Base-by-base conservation (phyloP, 2,888 invertebrate genomes). In the Diarsia mendica region DNA sequence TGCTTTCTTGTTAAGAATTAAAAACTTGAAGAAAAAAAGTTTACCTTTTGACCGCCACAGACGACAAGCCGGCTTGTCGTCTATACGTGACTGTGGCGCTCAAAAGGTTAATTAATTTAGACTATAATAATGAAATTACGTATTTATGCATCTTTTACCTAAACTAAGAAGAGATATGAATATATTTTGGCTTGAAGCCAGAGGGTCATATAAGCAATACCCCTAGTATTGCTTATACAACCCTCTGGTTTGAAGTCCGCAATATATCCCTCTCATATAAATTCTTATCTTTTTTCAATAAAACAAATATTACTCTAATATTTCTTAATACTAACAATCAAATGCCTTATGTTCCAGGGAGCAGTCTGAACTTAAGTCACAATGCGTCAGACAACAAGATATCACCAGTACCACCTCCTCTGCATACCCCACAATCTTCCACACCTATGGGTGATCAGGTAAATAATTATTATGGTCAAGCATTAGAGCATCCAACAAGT, bases 401-500 rank as follows among this genome's bases (percentile, higher is more conserved):
- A 74, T 95, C 96, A 0, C 96, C 96, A 0, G 89, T 86, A 18
- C 91, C 91, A 8, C 89, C 90, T 0, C 89, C 92, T 0, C 91
- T 91, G 65, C 95, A 96, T 70, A 93, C 94, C 1, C 95, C 96
- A 0, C 93, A 92, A 48, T 90, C 88, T 28, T 90, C 94, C 18
- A 92, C 95, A 3, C 95, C 96, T 0, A 93, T 94, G 92, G 95
- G 95, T 20, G 95, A 95, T 82, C 94, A 94, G 92, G 95, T 95
- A 91, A 89, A 75, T 53, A 28, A 28, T 28, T 28, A 53, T 39
- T 13, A 48, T 39, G 49, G 46, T 39, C 15, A 64, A 61, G 20
- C 18, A 1, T 51, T 39, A 3, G 15, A 44, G 49, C 20, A 15
- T 20, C 15, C 20, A 67, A 10, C 2, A 18, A 18, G 6, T 0